Conservation (phyloP, 92 coral and sea anemone species). For the Scolanthus callimorphus region DNA sequence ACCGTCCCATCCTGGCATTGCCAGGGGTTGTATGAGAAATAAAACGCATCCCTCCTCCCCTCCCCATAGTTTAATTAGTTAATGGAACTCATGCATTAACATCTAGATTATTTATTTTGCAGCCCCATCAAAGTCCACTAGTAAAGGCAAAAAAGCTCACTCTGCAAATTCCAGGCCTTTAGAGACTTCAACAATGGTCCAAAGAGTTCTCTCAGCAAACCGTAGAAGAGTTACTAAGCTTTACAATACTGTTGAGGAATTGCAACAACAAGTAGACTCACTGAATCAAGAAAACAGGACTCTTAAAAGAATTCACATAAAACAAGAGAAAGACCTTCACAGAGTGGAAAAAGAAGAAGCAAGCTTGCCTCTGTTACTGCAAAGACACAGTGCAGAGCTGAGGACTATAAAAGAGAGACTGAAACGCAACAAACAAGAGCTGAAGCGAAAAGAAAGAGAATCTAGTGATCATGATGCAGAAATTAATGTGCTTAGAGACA, state of each 20-base stretch:
- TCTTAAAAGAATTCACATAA: slow-evolving; percentile 60
- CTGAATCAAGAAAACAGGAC: slow-evolving; percentile 76
- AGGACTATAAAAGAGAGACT: slow-evolving; percentile 69
- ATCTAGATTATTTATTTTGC: too few species aligned
- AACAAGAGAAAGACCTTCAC: slow-evolving; percentile 81
- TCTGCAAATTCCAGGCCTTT: slow-evolving; percentile 59
- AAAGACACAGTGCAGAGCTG: slow-evolving; percentile 90
- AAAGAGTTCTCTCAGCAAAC: slow-evolving; percentile 89
- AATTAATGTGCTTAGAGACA: slow-evolving; percentile 72
- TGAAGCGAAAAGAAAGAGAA: slow-evolving; percentile 68
- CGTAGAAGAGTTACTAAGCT: slow-evolving; percentile 76
- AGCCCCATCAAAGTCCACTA: slow-evolving; percentile 40
- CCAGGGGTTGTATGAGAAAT: too few species aligned
- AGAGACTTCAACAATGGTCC: slow-evolving; percentile 60
- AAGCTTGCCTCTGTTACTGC: slow-evolving; percentile 67
- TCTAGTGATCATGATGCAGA: slow-evolving; percentile 61
- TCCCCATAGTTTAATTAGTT: too few species aligned
- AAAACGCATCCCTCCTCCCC: too few species aligned
- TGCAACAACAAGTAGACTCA: slow-evolving; percentile 70
- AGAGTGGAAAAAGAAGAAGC: slow-evolving; percentile 77
- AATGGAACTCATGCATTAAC: too few species aligned
- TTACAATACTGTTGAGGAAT: slow-evolving; percentile 78
- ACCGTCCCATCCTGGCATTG: too few species aligned
- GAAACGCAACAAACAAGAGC: slow-evolving; percentile 57
- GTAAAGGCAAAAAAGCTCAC: slow-evolving; percentile 48